These are phyloP conservation scores for Stenoptilia bipunctidactyla DNA, from an alignment of 2,888 invertebrate genomes.

Conservation along the genomic window DNA sequence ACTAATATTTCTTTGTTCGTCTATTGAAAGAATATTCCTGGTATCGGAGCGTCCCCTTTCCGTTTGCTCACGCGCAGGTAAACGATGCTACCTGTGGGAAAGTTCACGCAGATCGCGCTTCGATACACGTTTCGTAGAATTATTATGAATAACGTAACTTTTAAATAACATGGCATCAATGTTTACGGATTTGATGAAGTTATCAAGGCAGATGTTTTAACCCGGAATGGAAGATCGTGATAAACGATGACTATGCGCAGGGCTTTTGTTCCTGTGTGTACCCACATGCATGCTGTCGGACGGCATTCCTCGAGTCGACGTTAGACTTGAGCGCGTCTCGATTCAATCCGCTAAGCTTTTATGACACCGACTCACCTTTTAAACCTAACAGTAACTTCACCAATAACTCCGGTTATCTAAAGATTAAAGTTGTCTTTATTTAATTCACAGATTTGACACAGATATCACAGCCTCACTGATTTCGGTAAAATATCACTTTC, in stretches of 20 bases:
- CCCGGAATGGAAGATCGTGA: too few species aligned
- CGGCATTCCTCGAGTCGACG: conserved; percentile 65
- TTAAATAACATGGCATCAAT: conserved; percentile 24
- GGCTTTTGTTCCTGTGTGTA: conserved; percentile 67
- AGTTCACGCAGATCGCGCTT: conserved; percentile 24
- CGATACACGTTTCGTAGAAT: conserved; percentile 26
- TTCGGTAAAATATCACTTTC: conserved; percentile 16
- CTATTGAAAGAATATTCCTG: conserved; percentile 49
- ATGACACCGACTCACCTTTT: conserved; percentile 66
- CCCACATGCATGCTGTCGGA: conserved; percentile 61
- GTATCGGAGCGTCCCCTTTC: conserved; percentile 45
- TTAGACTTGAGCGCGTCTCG: conserved; percentile 61
- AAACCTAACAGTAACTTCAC: conserved; percentile 64
- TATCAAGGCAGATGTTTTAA: too few species aligned
- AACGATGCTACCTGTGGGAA: conserved; percentile 52
- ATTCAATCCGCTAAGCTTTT: conserved; percentile 55
- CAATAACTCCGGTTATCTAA: conserved; percentile 39
- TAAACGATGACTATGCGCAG: conserved; percentile 53
- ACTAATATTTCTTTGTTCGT: conserved; percentile 29
- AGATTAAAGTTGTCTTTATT: conserved; percentile 29
- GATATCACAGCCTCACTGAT: conserved; percentile 37
- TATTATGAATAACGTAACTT: too few species aligned
- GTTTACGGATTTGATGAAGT: too few species aligned
- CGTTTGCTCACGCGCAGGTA: conserved; percentile 47
- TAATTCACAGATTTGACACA: conserved; percentile 45